Evolutionary conservation across 2,113 vertebrate genomes (phyloP).

Genomic region (Ammodytes marinus): DNA sequence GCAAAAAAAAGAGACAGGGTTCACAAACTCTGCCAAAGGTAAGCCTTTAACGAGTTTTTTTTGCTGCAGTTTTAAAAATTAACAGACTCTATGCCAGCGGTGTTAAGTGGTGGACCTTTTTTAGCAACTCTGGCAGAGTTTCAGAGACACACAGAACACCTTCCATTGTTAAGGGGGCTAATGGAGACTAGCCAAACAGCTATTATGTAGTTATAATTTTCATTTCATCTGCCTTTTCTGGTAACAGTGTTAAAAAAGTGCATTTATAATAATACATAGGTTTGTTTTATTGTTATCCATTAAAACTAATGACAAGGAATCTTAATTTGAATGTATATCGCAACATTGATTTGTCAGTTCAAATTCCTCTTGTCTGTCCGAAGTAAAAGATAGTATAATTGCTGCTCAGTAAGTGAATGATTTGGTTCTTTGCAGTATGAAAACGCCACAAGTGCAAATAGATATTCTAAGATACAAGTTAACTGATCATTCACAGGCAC

Average conservation of each 20-base stretch:
- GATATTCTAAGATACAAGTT: not conserved
- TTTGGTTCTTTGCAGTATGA: not conserved
- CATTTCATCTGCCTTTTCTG: not conserved
- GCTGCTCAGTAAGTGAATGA: not conserved
- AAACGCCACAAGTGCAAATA: not conserved
- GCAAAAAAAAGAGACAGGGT: not conserved
- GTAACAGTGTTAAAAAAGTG: too few relatives aligned
- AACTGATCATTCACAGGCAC: not conserved
- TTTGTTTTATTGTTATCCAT: too few relatives aligned
- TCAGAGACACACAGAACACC: slow-evolving; percentile 17
- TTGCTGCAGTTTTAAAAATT: slow-evolving; percentile 1
- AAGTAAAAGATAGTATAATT: not conserved
- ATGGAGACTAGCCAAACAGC: slow-evolving; percentile 25
- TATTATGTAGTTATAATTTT: slow-evolving; percentile 6
- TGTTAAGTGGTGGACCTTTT: slow-evolving; percentile 24
- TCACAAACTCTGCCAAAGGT: not conserved
- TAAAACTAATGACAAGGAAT: slow-evolving; percentile 12
- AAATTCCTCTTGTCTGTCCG: not conserved
- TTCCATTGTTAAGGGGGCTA: slow-evolving; percentile 12
- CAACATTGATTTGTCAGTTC: not conserved
- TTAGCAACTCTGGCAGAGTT: slow-evolving; percentile 33
- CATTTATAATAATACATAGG: too few relatives aligned
- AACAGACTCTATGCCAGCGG: slow-evolving; percentile 1
- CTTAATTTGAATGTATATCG: not conserved
- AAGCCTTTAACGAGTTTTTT: not conserved